phyloP scores from a whole-genome alignment of 2,797 vertebrate genomes.

The Pampus argenteus region DNA sequence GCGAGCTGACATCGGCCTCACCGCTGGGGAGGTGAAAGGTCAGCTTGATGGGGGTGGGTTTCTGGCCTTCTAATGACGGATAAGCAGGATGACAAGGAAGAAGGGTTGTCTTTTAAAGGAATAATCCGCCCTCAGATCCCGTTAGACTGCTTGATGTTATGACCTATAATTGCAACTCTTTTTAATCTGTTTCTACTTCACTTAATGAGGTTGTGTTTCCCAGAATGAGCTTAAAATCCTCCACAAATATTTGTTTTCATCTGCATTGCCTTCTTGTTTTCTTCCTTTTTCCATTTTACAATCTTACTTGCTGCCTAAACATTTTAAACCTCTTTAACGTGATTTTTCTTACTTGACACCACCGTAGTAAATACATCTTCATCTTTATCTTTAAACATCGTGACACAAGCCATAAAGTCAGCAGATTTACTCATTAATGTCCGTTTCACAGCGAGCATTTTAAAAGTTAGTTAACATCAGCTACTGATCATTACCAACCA shows the following conservation, averaged over 20 bases:
- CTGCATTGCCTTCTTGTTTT: too few species aligned
- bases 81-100: conserved; percentile 1
- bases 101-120: conserved; percentile 3
- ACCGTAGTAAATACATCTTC: too few species aligned
- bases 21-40: conserved; percentile 48
- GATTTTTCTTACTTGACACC: too few species aligned
- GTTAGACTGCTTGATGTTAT: background rate
- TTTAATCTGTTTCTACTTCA: background rate
- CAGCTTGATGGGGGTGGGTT: background rate
- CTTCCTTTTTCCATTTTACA: too few species aligned
- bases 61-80: conserved; percentile 12
- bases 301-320: too few species aligned
- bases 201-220: background rate
- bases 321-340: too few species aligned
- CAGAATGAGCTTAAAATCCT: too few species aligned
- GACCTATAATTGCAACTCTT: background rate
- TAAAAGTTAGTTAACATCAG: background rate
- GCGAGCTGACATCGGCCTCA: conserved; percentile 11
- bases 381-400: too few species aligned
- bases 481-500: too few species aligned
- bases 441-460: background rate
- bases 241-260: too few species aligned
- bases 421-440: too few species aligned
- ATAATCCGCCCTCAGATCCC: background rate
- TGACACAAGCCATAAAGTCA: too few species aligned